These are phyloP conservation scores for Drosophila sordidapex DNA, from an alignment of 2,888 invertebrate species.

Conservation along the genomic window DNA sequence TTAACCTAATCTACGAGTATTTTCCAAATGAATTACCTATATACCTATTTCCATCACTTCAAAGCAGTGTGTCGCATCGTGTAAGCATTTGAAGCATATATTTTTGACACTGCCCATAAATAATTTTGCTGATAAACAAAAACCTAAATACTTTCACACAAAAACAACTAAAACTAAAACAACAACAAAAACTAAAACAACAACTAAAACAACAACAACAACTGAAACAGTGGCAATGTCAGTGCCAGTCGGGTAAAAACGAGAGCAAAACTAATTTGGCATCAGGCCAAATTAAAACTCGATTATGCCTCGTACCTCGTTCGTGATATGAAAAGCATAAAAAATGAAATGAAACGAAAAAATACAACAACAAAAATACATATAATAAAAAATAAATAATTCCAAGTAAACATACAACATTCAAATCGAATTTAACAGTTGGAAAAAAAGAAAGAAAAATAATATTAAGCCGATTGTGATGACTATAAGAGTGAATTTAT, in stretches of 20 bases:
- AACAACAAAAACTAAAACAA: neutral
- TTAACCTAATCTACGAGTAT: constrained; percentile 32
- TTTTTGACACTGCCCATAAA: constrained; percentile 70
- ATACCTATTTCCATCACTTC: constrained; percentile 30
- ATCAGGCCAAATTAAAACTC: constrained; percentile 60
- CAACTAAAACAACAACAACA: neutral
- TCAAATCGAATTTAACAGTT: constrained; percentile 8
- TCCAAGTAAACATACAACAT: constrained; percentile 16
- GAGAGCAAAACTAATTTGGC: constrained; percentile 76
- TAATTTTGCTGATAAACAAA: constrained; percentile 53
- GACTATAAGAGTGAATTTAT: neutral
- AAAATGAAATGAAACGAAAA: constrained; percentile 37
- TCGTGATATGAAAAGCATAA: constrained; percentile 33
- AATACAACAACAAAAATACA: neutral
- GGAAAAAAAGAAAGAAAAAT: neutral
- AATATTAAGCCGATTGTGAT: neutral
- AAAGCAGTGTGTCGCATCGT: constrained; percentile 29
- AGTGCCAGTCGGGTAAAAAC: constrained; percentile 70
- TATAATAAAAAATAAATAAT: neutral
- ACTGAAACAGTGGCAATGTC: constrained; percentile 70
- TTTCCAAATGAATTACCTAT: constrained; percentile 41
- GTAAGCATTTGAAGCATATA: constrained; percentile 35
- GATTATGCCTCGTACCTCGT: constrained; percentile 46
- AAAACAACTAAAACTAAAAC: constrained; percentile 24
- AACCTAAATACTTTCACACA: constrained; percentile 63